phyloP scores from a whole-genome alignment of 2,888 invertebrate genomes.

The Acronicta aceris region DNA sequence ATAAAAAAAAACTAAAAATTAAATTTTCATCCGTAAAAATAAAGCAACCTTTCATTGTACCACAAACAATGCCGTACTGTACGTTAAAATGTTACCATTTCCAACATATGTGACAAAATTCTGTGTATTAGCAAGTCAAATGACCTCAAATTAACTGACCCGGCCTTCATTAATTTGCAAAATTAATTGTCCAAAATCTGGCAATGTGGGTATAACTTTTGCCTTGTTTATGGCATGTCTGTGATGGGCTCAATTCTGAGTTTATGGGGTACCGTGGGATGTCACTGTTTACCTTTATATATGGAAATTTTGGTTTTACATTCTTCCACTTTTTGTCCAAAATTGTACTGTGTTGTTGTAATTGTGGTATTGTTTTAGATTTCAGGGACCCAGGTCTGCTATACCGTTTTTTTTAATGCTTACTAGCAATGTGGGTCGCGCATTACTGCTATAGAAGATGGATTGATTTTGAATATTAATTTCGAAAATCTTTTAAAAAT shows the following conservation, averaged over 20 bases:
- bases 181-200: slow-evolving; percentile 70
- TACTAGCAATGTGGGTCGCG: no score
- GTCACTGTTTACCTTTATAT: slow-evolving; percentile 42
- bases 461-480: slow-evolving; percentile 8
- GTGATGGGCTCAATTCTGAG: slow-evolving; percentile 64
- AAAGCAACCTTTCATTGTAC: slow-evolving; percentile 19
- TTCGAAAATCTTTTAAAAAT: slow-evolving; percentile 16
- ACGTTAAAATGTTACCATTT: slow-evolving; percentile 28
- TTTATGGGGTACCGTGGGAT: slow-evolving; percentile 43
- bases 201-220: slow-evolving; percentile 60
- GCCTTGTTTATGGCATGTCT: slow-evolving; percentile 64
- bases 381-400: no score
- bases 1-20: slow-evolving; percentile 2
- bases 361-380: no score
- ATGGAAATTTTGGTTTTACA: background rate
- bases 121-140: slow-evolving; percentile 55
- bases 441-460: no score
- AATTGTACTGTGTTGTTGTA: background rate
- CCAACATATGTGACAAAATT: slow-evolving; percentile 39
- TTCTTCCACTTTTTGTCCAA: background rate
- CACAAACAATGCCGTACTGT: slow-evolving; percentile 31
- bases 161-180: slow-evolving; percentile 58
- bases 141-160: slow-evolving; percentile 49
- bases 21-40: background rate
- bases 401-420: no score